These are phyloP conservation scores for Chymomyza procnemis DNA, from an alignment of 2,888 invertebrate genomes.

Conservation along the genomic window DNA sequence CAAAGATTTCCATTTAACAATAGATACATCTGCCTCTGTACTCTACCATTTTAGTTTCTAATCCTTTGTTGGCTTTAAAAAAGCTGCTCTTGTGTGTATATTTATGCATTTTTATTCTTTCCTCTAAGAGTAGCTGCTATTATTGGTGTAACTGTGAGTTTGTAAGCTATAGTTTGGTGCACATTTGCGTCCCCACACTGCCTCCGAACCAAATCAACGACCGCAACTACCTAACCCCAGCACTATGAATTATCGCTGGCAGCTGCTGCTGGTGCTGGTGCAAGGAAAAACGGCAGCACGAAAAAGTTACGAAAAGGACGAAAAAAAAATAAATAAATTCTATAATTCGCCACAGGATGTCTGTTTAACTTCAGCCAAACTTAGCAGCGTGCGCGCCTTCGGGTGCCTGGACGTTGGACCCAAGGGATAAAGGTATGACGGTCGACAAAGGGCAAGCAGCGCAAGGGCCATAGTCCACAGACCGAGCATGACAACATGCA, in stretches of 20 bases:
- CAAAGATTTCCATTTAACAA: background rate
- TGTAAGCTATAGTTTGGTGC: background rate
- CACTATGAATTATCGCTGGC: background rate
- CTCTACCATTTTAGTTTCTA: background rate
- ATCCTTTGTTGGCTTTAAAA: background rate
- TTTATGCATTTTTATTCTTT: background rate
- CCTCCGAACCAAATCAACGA: background rate
- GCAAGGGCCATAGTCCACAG: background rate
- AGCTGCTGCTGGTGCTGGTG: background rate
- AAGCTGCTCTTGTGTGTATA: background rate
- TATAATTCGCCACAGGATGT: constrained; percentile 76
- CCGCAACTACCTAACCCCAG: background rate
- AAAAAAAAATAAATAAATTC: constrained; percentile 33
- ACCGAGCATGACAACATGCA: constrained; percentile 22
- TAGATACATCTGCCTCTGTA: background rate
- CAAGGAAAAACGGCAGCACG: background rate
- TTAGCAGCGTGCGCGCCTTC: constrained; percentile 14
- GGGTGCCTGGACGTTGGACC: constrained; percentile 40
- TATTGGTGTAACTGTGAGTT: background rate
- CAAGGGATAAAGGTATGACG: constrained; percentile 11
- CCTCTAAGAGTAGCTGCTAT: background rate
- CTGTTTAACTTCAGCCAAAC: constrained; percentile 69
- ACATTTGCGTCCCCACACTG: background rate
- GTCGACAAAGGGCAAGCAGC: background rate
- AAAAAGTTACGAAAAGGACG: background rate